Conservation (phyloP, 2,888 invertebrate species). For the Hipparchia semele region DNA sequence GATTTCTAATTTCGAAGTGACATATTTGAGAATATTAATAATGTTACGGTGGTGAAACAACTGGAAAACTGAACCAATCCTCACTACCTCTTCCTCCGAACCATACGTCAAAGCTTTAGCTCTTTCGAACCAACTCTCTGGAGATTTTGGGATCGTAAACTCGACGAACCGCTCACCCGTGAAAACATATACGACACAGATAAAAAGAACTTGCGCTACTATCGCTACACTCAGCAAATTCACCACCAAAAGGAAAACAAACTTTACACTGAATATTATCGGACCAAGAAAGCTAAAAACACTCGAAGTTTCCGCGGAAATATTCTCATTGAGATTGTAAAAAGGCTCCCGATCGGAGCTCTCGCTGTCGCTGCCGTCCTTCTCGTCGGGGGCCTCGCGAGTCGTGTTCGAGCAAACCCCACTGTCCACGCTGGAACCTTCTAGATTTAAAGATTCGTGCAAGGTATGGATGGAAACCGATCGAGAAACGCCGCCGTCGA, state of each 20-base stretch:
- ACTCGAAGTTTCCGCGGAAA: constrained; percentile 28
- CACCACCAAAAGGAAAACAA: constrained; percentile 53
- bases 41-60: constrained; percentile 56
- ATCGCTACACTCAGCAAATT: constrained; percentile 54
- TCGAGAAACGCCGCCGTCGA: constrained; percentile 46
- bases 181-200: constrained; percentile 49
- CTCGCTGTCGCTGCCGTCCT: background rate
- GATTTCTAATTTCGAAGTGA: constrained; percentile 27
- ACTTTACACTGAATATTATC: constrained; percentile 49
- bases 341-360: constrained; percentile 30
- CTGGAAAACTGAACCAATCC: constrained; percentile 56
- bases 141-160: constrained; percentile 51
- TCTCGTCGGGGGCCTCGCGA: background rate
- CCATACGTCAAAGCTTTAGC: constrained; percentile 56
- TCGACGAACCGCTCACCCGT: constrained; percentile 59
- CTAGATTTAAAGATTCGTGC: constrained; percentile 44
- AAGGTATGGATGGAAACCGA: constrained; percentile 64
- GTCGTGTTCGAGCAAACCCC: background rate
- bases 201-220: constrained; percentile 54
- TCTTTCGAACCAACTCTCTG: constrained; percentile 55
- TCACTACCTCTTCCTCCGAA: constrained; percentile 52
- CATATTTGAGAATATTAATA: constrained; percentile 55
- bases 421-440: constrained; percentile 33
- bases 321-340: constrained; percentile 34
- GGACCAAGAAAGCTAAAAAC: constrained; percentile 46